Base-by-base conservation (phyloP, 2,113 vertebrate genomes). In the Hemiprocne comata region DNA sequence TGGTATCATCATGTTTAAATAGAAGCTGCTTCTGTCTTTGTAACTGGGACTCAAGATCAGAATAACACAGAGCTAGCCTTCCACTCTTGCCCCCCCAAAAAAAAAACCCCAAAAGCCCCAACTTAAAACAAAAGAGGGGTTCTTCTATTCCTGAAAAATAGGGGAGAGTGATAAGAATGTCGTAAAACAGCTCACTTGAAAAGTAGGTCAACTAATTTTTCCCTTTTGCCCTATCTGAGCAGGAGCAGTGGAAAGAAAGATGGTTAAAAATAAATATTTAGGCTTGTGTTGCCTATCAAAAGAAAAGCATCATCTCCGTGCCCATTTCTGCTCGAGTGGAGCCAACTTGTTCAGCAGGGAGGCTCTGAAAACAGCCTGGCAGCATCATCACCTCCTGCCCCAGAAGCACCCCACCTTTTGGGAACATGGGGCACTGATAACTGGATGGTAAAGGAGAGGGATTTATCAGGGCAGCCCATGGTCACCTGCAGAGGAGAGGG, bases 21-120 rank as follows among this genome's bases (percentile, higher is more conserved):
- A 94, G 88, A 75, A 92, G 54, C 85, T 70, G 57, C 57, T 61
- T 46, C 73, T 86, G n/a, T 67, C 90, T 92, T 94, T 84, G 17
- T 50, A 90, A 36, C 61, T 6, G 1, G 24, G 25, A 21, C 64
- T 93, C 19, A 34, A 54, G 71, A 76, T 34, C 24, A 70, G 75
- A 69, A 9, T 50, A 29, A 78, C 78, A 74, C 33, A 51, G 50
- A 51, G 57, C 38, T 55, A 36, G 31, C 64, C 33, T 90, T 86
- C 24, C 36, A 33, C 34, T 80, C 33, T 36, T 9, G 6, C 25
- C 14, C 26, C 7, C 2, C 5, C 1, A 6, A 3, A 0, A 3
- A 12, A 12, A 33, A 24, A 55, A 9, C 23, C 23, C 50, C 24
- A 51, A 25, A 31, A 24, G 50, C 2, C 1, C 10, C 21, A 50